Percentiles rank a stretch among this genome's conserved stretches.
Evolutionary conservation across 2,113 vertebrate genomes (phyloP).

Genomic region (Microtus montanus): DNA sequence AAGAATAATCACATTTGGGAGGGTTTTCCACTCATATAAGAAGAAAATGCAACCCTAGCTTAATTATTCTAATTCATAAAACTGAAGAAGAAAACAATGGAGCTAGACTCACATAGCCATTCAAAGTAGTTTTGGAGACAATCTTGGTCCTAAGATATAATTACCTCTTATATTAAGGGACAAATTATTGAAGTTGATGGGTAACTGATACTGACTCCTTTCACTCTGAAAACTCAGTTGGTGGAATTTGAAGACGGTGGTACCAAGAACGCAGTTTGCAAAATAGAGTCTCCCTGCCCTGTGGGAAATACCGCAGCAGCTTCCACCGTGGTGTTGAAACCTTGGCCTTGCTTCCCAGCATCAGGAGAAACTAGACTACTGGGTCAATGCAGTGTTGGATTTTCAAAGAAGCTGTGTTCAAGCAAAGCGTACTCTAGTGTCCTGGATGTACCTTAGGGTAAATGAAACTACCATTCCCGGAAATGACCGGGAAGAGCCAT

Average conservation of each 20-base stretch:
- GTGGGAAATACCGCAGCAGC: not conserved
- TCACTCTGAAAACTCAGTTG: not conserved
- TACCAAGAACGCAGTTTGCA: not conserved
- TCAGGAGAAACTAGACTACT: not conserved
- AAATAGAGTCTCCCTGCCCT: not conserved
- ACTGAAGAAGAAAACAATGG: not conserved
- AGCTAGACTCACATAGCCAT: not conserved
- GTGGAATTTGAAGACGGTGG: not conserved
- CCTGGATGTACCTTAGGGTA: not conserved
- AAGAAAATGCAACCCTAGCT: not conserved
- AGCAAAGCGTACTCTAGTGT: constrained; percentile 27
- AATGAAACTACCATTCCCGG: not conserved
- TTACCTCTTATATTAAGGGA: not conserved
- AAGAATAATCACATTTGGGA: not conserved
- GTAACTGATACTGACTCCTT: not conserved
- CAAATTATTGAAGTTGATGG: not conserved
- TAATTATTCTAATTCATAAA: constrained; percentile 1
- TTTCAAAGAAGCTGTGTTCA: not conserved
- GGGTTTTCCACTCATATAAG: not conserved
- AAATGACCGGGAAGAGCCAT: not conserved
- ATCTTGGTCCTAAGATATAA: not conserved
- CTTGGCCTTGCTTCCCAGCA: not conserved
- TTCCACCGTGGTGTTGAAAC: not conserved
- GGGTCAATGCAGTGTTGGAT: too few species aligned
- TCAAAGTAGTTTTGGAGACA: not conserved